These are phyloP conservation scores for Opisthograptis luteolata DNA, from an alignment of 2,888 invertebrate species.

Conservation along the genomic window DNA sequence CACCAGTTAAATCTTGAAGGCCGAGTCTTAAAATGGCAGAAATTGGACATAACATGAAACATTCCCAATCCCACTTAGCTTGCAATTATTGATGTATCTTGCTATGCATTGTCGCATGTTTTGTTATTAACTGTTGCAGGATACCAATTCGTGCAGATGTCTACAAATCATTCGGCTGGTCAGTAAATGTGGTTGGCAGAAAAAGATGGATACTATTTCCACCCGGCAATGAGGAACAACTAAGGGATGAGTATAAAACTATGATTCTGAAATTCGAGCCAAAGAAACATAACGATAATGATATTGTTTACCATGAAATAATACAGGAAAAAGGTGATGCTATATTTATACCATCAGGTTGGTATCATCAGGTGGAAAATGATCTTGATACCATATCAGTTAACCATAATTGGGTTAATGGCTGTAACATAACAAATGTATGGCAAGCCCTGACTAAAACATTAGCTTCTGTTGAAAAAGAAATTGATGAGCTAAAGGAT, in stretches of 20 bases:
- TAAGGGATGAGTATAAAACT: constrained; percentile 87
- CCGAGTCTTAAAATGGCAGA: too few species aligned
- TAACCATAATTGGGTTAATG: constrained; percentile 99
- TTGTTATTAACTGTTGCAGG: constrained; percentile 85
- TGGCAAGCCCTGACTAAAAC: constrained; percentile 88
- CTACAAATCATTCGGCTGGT: constrained; percentile 98
- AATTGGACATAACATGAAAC: too few species aligned
- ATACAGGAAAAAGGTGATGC: too few species aligned
- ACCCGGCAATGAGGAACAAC: constrained; percentile 89
- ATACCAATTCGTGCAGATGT: constrained; percentile 99
- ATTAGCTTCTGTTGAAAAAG: constrained; percentile 88
- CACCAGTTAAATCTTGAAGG: too few species aligned
- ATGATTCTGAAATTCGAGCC: constrained; percentile 80
- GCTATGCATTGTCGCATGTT: too few species aligned
- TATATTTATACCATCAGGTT: too few species aligned
- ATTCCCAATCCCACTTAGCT: too few species aligned
- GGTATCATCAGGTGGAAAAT: too few species aligned
- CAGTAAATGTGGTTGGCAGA: constrained; percentile 95
- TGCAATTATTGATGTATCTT: too few species aligned
- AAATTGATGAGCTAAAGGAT: constrained; percentile 91
- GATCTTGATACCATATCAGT: constrained; percentile 98
- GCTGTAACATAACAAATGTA: constrained; percentile 90
- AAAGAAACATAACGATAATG: constrained; percentile 71
- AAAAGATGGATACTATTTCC: constrained; percentile 97
- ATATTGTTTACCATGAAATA: too few species aligned